These are phyloP conservation scores for Agriopis aurantiaria DNA, from an alignment of 2,888 invertebrate genomes.

Conservation along the genomic window DNA sequence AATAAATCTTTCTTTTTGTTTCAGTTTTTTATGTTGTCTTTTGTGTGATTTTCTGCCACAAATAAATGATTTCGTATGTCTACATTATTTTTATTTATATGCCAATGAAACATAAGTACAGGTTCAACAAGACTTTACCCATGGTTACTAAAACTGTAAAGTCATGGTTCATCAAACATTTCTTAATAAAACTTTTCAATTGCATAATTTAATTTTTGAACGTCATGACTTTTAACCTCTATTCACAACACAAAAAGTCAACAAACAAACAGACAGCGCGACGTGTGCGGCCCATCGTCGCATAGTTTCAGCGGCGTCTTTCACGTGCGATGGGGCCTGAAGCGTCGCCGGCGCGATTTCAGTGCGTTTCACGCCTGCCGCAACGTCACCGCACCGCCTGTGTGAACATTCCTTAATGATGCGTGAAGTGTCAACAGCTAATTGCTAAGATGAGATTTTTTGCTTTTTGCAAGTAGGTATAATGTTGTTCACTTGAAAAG, in stretches of 20 bases:
- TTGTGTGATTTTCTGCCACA: no score
- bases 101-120: background rate
- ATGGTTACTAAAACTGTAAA: background rate
- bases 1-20: no score
- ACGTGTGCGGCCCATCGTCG: slow-evolving; percentile 81
- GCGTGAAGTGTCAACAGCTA: slow-evolving; percentile 79
- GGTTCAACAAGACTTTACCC: background rate
- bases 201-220: slow-evolving; percentile 11
- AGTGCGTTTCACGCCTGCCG: slow-evolving; percentile 79
- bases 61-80: no score
- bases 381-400: slow-evolving; percentile 57
- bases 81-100: no score
- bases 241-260: slow-evolving; percentile 36
- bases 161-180: slow-evolving; percentile 1
- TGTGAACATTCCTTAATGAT: slow-evolving; percentile 70
- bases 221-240: slow-evolving; percentile 19
- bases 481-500: slow-evolving; percentile 4
- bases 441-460: slow-evolving; percentile 62
- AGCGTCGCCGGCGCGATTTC: slow-evolving; percentile 75
- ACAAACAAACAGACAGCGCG: slow-evolving; percentile 50
- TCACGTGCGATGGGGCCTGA: slow-evolving; percentile 78
- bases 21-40: no score
- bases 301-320: slow-evolving; percentile 78
- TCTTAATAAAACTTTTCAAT: slow-evolving; percentile 3
- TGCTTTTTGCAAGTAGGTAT: slow-evolving; percentile 28